Evolutionary conservation across 2,888 invertebrate genomes (phyloP), one percentile per base, ranked within the genome.

Genomic region (Rhorus exstirpatorius): DNA sequence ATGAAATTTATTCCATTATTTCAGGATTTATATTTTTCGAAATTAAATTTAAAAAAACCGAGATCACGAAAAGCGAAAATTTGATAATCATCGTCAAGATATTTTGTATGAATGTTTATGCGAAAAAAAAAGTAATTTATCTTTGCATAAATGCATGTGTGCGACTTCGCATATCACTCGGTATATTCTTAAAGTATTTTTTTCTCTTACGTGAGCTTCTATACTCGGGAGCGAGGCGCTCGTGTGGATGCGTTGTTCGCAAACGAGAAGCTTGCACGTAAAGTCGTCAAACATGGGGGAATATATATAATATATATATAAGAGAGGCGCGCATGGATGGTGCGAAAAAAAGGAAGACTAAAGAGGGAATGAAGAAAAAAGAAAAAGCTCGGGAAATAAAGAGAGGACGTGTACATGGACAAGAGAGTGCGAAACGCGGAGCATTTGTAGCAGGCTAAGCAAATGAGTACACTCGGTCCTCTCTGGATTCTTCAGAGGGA

Each of bases 401-500:
- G 17, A 67, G 58, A 55, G 53, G 17, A 24, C 12, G 61, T 38
- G 53, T 63, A 35, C 26, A 53, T 41, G 46, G 21, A 67, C 14
- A 38, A 24, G 61, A 31, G 63, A 61, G 53, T 31, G 78, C 53
- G 75, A 82, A 67, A 41, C 38, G 84, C 41, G 61, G 78, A 82
- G 84, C 84, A 86, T 86, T 87, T 83, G 84, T 87, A 88, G 89
- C 87, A 86, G 86, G 85, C 89, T 88, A 88, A 89, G 90, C 89
- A 90, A 90, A 90, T 88, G 89, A 91, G 87, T 86, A 84, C 84
- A 86, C 74, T 65, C 81, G 67, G 72, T 79, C 31, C 80, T 86
- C 80, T 86, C 86, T 88, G 88, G 88, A 90, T 90, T 90, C 89
- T 89, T 90, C 85, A 88, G 85, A 86, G 81, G 85, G 86, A 87